A percentile compares a stretch with the other conserved stretches of the same genome.
Conservation (phyloP, 92 coral and sea anemone genomes). For the Porites lobata region DNA sequence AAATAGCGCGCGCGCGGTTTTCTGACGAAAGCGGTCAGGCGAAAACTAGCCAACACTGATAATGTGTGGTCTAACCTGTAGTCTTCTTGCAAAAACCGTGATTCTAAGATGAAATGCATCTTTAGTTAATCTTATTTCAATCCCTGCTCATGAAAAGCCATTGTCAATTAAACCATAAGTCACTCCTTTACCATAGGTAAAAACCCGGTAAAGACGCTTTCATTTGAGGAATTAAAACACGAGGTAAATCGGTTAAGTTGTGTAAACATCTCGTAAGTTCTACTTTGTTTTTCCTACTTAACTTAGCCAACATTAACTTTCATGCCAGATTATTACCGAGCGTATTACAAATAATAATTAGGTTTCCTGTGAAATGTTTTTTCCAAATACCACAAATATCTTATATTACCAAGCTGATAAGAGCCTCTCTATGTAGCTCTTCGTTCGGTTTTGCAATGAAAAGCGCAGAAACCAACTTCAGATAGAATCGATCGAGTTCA, state of each 20-base stretch:
- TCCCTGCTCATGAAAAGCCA: constrained; percentile 3
- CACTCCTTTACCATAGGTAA: not conserved
- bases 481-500: not conserved
- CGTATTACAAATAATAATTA: not conserved
- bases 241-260: not conserved
- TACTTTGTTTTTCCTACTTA: not conserved
- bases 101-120: not conserved
- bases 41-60: not conserved
- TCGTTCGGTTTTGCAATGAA: not conserved
- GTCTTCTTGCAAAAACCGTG: not conserved
- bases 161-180: constrained; percentile 6
- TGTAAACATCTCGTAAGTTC: not conserved
- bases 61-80: not conserved
- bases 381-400: constrained; percentile 13
- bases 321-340: not conserved
- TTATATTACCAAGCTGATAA: not conserved
- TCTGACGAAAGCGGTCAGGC: not conserved
- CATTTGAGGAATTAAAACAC: not conserved
- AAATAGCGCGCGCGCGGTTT: not conserved
- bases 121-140: not conserved
- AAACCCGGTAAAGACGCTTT: not conserved
- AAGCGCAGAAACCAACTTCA: not conserved
- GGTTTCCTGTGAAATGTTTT: not conserved
- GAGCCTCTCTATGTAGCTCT: not conserved
- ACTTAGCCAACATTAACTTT: constrained; percentile 5